Evolutionary conservation across 2,113 vertebrate genomes (phyloP), one percentile per base, ranked within the genome.

Genomic region (Apteryx owenii): DNA sequence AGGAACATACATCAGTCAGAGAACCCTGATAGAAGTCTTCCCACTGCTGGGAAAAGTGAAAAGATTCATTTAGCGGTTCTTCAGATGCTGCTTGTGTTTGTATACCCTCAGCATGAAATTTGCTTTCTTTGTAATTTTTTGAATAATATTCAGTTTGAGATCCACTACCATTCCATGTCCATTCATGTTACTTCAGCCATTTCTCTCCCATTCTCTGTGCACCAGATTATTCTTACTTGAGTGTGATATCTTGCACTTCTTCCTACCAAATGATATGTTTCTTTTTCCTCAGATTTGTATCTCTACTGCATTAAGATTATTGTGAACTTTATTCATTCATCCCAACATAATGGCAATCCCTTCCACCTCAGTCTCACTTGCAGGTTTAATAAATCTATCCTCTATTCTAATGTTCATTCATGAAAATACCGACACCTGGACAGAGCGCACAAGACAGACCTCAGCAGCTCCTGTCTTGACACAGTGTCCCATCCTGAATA

Each of bases 391-490:
- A 50, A 2, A 58, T 40, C 38, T 88, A 58, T 65, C 71, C 11
- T 71, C 79, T 82, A 64, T 72, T 93, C 38, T 83, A 85, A 82
- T 80, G n/a, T 82, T 90, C 88, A 82, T 92, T 92, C 70, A 85
- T 68, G 82, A 91, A 95, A 82, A 50, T 53, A 84, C 54, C 73
- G 46, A 40, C 1, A 2, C 66, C 26, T 76, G 31, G 31, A 58
- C 17, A 48, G 46, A 72, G 36, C 44, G 69, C 36, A 80, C n/a
- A 75, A 75, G 46, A 79, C 11, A 60, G 18, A 81, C n/a, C 44
- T 61, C 60, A 42, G 18, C 81, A 93, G 40, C 13, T 7, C 60
- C 23, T 68, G 61, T 31, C 46, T 76, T 76, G n/a, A 44, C 50
- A 16, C 33, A 76, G 36, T 8, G 10, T 85, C 69, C 7, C 65